A percentile compares a stretch with the other conserved stretches of the same genome.
phyloP scores from a whole-genome alignment of 2,797 vertebrate species.

The Typhlichthys subterraneus region DNA sequence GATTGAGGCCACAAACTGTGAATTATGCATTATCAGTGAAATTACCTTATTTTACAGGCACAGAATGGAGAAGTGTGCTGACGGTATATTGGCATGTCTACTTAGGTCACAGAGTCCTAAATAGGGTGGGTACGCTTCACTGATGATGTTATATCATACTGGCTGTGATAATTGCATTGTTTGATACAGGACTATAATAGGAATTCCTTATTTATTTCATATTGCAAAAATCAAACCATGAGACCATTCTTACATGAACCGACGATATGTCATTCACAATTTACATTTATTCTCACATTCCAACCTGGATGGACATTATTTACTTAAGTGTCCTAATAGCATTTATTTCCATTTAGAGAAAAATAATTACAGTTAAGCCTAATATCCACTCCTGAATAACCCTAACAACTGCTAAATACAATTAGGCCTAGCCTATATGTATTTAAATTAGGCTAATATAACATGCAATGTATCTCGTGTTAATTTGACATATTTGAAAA shows the following conservation, averaged over 20 bases:
- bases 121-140: constrained; percentile 12
- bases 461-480: too few relatives aligned
- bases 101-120: constrained; percentile 50
- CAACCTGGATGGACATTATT: too few relatives aligned
- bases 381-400: not conserved
- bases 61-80: constrained; percentile 70
- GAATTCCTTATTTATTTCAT: too few relatives aligned
- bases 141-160: constrained; percentile 36
- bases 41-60: constrained; percentile 79
- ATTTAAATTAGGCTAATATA: too few relatives aligned
- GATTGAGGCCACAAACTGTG: constrained; percentile 69
- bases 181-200: not conserved
- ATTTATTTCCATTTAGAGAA: too few relatives aligned
- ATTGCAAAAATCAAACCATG: too few relatives aligned
- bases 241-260: too few relatives aligned
- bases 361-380: too few relatives aligned
- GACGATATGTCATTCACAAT: not conserved
- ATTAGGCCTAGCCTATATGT: too few relatives aligned
- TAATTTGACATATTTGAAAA: not conserved
- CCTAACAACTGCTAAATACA: constrained; percentile 38
- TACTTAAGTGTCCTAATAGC: too few relatives aligned
- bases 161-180: not conserved
- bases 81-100: constrained; percentile 59
- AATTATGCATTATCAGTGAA: constrained; percentile 82
- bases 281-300: too few relatives aligned